Conservation (phyloP, 53 echinoderm and acorn worm genomes). For the Hippasteria phrygiana region DNA sequence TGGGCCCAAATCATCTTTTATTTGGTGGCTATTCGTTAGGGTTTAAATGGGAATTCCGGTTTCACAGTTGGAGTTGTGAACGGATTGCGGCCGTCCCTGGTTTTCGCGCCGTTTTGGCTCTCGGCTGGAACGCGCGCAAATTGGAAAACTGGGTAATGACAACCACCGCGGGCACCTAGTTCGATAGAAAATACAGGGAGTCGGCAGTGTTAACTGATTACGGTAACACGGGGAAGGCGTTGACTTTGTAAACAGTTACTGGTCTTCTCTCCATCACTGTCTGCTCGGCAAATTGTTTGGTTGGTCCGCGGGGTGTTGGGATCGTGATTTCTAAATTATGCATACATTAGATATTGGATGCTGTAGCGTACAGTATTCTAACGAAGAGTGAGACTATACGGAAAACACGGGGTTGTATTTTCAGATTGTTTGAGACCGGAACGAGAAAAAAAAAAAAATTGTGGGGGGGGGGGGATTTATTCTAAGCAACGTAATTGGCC, state of each 20-base stretch:
- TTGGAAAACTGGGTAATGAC: slow-evolving; percentile 40
- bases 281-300: slow-evolving; percentile 52
- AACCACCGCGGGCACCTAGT: background rate
- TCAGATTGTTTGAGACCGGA: too few relatives aligned
- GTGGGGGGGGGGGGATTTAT: too few relatives aligned
- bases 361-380: too few relatives aligned
- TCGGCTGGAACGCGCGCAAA: slow-evolving; percentile 48
- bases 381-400: too few relatives aligned
- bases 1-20: slow-evolving; percentile 31
- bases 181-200: background rate
- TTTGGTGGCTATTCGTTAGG: slow-evolving; percentile 4
- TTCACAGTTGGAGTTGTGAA: slow-evolving; percentile 39
- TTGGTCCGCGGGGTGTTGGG: slow-evolving; percentile 43
- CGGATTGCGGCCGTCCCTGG: slow-evolving; percentile 1
- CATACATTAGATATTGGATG: slow-evolving; percentile 32
- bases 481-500: too few relatives aligned
- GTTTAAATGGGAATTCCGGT: slow-evolving; percentile 51
- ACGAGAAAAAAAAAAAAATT: too few relatives aligned
- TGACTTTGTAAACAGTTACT: slow-evolving; percentile 40
- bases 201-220: slow-evolving; percentile 23
- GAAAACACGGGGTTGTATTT: too few relatives aligned
- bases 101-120: slow-evolving; percentile 47
- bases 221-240: slow-evolving; percentile 36
- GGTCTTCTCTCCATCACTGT: slow-evolving; percentile 37
- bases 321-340: slow-evolving; percentile 62